phyloP scores from a whole-genome alignment of 35 echinoderm and acorn worm genomes.

The Anneissia japonica region DNA sequence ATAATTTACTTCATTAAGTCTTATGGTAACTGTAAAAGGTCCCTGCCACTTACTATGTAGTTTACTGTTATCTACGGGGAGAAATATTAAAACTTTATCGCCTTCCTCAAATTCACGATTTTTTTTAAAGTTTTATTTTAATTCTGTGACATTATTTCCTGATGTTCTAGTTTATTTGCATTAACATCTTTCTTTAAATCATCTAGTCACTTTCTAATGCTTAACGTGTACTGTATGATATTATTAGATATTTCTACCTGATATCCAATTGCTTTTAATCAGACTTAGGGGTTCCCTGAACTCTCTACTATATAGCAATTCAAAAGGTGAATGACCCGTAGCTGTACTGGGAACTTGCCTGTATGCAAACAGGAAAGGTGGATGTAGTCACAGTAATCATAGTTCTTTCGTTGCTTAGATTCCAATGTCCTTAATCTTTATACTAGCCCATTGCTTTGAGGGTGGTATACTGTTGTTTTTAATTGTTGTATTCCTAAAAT shows the following conservation, averaged over 20 bases:
- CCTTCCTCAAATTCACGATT: conserved; percentile 11
- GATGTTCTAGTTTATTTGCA: background rate
- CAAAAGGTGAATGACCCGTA: too few relatives aligned
- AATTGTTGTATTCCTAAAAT: background rate
- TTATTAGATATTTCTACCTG: background rate
- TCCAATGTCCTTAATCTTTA: background rate
- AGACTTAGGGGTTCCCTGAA: conserved; percentile 9
- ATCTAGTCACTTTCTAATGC: background rate
- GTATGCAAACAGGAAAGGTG: too few relatives aligned
- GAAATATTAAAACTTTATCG: conserved; percentile 30
- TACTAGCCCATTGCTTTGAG: background rate
- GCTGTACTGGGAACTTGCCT: too few relatives aligned
- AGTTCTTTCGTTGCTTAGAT: too few relatives aligned
- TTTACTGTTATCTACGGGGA: conserved; percentile 15
- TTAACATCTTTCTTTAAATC: background rate
- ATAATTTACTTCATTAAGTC: conserved; percentile 16
- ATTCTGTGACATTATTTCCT: conserved; percentile 7
- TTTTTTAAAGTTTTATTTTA: conserved; percentile 16
- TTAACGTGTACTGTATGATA: background rate
- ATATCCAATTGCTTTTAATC: background rate
- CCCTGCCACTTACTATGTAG: conserved; percentile 30
- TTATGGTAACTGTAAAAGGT: conserved; percentile 8
- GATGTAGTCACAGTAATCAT: too few relatives aligned
- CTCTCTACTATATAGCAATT: background rate
- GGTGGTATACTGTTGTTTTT: background rate